phyloP scores from a whole-genome alignment of 2,888 invertebrate species.

The Lycia hirtaria region DNA sequence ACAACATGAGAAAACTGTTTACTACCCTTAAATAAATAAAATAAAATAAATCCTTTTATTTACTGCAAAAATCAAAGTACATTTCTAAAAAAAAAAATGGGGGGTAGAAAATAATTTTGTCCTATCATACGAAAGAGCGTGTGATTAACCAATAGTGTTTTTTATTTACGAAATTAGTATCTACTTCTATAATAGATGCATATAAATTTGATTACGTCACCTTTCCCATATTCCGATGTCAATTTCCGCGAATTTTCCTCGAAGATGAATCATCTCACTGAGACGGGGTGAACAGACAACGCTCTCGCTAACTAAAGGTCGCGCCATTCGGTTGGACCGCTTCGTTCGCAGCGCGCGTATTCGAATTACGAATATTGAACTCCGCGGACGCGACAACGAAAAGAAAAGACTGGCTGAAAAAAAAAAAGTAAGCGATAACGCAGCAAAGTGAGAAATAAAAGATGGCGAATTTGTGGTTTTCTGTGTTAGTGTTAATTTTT shows the following conservation, averaged over 20 bases:
- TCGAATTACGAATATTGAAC: conserved; percentile 51
- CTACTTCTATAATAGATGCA: not conserved
- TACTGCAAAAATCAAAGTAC: too few species aligned
- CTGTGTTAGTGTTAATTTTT: conserved; percentile 61
- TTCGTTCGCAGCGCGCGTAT: conserved; percentile 56
- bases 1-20: too few species aligned
- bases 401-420: conserved; percentile 28
- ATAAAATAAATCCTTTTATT: too few species aligned
- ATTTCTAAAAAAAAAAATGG: too few species aligned
- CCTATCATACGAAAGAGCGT: too few species aligned
- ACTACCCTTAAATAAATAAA: too few species aligned
- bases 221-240: conserved; percentile 38
- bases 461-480: conserved; percentile 67
- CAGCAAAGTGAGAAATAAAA: conserved; percentile 36
- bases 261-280: conserved; percentile 67
- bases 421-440: conserved; percentile 30
- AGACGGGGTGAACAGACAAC: conserved; percentile 49
- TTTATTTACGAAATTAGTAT: too few species aligned
- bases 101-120: too few species aligned
- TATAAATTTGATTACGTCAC: conserved; percentile 29
- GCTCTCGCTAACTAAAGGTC: conserved; percentile 51
- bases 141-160: too few species aligned
- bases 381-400: conserved; percentile 17
- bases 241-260: conserved; percentile 71
- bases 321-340: conserved; percentile 59